Evolutionary conservation across 2,797 vertebrate genomes (phyloP).

Genomic region (Pipistrellus pipistrellus): DNA sequence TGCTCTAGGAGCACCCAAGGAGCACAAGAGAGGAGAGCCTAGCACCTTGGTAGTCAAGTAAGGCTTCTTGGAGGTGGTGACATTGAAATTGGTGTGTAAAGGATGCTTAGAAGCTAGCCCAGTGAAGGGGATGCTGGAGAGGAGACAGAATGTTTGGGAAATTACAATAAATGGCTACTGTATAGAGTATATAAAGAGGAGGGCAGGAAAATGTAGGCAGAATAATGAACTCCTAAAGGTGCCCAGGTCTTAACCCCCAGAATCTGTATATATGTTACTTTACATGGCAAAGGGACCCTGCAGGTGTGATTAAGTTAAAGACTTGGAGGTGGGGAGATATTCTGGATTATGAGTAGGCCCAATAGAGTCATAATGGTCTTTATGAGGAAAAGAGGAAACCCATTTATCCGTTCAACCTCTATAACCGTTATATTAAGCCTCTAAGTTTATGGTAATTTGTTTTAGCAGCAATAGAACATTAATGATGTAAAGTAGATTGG

Average conservation of each 20-base stretch:
- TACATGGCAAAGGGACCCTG: not conserved
- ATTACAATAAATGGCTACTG: not conserved
- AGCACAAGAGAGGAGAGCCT: too few relatives aligned
- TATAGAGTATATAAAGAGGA: not conserved
- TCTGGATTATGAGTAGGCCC: not conserved
- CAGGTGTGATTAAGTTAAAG: not conserved
- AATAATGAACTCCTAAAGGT: not conserved
- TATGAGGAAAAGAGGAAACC: not conserved
- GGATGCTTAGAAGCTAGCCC: not conserved
- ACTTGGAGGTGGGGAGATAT: not conserved
- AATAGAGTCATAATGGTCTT: not conserved
- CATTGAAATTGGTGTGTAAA: not conserved
- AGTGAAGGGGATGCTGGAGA: not conserved
- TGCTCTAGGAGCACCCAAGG: not conserved
- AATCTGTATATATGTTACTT: not conserved
- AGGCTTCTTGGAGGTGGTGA: constrained; percentile 13
- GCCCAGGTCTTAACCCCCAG: not conserved
- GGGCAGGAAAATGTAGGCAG: not conserved
- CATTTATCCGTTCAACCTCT: not conserved
- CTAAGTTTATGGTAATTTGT: not conserved
- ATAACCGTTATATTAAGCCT: constrained; percentile 4
- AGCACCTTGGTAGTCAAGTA: not conserved
- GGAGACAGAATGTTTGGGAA: not conserved
- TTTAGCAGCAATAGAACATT: not conserved
- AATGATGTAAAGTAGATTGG: not conserved